Evolutionary conservation across 2,113 vertebrate species (phyloP).

Genomic region (Paedocypris sp.): DNA sequence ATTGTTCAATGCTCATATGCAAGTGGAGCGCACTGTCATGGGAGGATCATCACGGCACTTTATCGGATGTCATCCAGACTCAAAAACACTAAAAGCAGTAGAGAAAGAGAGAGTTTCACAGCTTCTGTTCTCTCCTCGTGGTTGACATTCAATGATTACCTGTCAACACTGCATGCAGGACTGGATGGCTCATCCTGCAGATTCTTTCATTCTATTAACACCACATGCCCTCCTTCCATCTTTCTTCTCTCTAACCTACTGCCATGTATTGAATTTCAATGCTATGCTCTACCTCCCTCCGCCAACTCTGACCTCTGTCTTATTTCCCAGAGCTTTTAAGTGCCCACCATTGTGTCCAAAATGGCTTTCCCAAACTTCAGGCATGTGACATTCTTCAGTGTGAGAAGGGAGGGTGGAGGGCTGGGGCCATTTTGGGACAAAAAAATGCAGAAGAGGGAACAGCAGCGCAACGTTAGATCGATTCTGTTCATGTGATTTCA

Average conservation of each 20-base stretch:
- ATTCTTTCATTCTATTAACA: slow-evolving; percentile 48
- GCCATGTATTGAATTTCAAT: slow-evolving; percentile 43
- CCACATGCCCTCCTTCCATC: slow-evolving; percentile 4
- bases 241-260: slow-evolving; percentile 8
- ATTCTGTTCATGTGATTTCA: slow-evolving; percentile 33
- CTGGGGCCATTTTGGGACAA: no score
- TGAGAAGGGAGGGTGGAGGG: not conserved
- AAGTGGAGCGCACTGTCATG: no score
- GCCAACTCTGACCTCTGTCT: slow-evolving; percentile 34
- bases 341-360: slow-evolving; percentile 37
- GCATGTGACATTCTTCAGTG: not conserved
- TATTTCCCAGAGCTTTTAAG: slow-evolving; percentile 46
- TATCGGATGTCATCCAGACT: slow-evolving; percentile 29
- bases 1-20: no score
- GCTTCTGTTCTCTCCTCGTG: slow-evolving; percentile 31
- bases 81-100: slow-evolving; percentile 30
- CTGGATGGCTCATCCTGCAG: slow-evolving; percentile 38
- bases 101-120: slow-evolving; percentile 13
- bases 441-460: slow-evolving; percentile 32
- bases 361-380: slow-evolving; percentile 33
- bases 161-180: slow-evolving; percentile 38
- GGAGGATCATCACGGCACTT: slow-evolving; percentile 21
- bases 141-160: slow-evolving; percentile 46
- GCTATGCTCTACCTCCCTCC: slow-evolving; percentile 30
- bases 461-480: slow-evolving; percentile 27